Evolutionary conservation across 2,797 vertebrate genomes (phyloP).

Genomic region (Chelonia mydas): DNA sequence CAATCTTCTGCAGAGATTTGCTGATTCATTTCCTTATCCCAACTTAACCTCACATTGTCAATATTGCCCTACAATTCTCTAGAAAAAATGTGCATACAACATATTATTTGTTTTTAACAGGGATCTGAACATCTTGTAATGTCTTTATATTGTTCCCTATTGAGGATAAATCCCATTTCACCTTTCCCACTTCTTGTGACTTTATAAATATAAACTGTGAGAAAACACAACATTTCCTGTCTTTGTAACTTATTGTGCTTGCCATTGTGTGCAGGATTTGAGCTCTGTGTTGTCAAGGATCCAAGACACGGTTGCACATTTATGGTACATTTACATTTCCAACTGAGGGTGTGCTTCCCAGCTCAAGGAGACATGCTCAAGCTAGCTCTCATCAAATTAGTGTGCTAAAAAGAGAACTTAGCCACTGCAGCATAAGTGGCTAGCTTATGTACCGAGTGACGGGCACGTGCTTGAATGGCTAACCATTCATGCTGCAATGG

Average conservation of each 20-base stretch:
- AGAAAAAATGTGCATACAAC: neutral
- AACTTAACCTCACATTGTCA: rapidly evolving
- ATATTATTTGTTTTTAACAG: neutral
- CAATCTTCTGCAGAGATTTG: neutral
- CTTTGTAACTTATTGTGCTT: neutral
- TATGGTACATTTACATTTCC: neutral
- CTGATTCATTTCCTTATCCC: neutral
- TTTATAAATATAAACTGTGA: neutral
- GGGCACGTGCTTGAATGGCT: neutral
- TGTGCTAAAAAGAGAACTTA: neutral
- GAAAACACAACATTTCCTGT: neutral
- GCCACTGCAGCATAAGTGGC: neutral
- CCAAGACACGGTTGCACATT: neutral
- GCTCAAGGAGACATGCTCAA: neutral
- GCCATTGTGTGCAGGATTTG: neutral
- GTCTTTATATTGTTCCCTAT: neutral
- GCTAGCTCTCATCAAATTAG: neutral
- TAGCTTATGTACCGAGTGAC: neutral
- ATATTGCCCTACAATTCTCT: neutral
- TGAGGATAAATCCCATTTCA: neutral
- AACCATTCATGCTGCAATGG: neutral
- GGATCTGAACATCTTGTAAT: neutral
- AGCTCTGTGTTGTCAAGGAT: neutral
- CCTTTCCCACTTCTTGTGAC: neutral
- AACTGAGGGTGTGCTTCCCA: neutral